Base-by-base conservation (phyloP, 2,113 vertebrate species). In the Nerophis ophidion region DNA sequence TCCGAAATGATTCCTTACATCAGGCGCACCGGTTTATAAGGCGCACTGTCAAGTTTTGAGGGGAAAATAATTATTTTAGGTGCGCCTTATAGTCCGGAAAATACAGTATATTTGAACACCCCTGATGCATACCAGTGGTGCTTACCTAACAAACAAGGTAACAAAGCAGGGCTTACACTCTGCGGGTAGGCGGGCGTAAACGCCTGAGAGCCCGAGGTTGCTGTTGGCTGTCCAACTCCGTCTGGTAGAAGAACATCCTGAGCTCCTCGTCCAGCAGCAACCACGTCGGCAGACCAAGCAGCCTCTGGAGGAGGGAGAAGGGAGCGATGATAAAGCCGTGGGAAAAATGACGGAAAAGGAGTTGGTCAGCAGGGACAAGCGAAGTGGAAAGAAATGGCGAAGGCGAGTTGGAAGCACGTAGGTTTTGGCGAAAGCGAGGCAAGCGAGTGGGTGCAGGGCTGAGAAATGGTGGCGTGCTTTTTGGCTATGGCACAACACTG, bases 221-320 rank as follows among this genome's bases (percentile, higher is more conserved):
- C 58, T 96, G 93, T 77, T 92, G 87, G 0, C 90, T 67, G 63
- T 98, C 97, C 8, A 85, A 88, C 7, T 85, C 54, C 0, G 89
- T 93, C 81, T 97, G 96, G 75, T 97, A 95, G 87, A 98, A 99
- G 80, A 99, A 99, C 80, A 98, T 92, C 6, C 93, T 81, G 52
- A 97, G 80, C 1, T 88, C 72, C 36, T 97, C 93, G 10, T 96
- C 92, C 71, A 95, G 88, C 64, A 98, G 77, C 52, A 96, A 83
- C 91, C 93, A 95, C 44, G 82, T 80, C 0, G 93, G 94, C 59
- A 96, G 82, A 68, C 89, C 86, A 65, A 99, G 91, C 11, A 99
- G 80, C 70, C 73, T 86, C 80, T 86, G 81, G 10, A 45, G 42
- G 58, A 34, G 61, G 44, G 40, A 56, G 8, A 42, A 19, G 48